Percentiles rank a stretch among this genome's conserved stretches.
phyloP scores from a whole-genome alignment of 2,797 vertebrate species.

The Cuculus canorus region DNA sequence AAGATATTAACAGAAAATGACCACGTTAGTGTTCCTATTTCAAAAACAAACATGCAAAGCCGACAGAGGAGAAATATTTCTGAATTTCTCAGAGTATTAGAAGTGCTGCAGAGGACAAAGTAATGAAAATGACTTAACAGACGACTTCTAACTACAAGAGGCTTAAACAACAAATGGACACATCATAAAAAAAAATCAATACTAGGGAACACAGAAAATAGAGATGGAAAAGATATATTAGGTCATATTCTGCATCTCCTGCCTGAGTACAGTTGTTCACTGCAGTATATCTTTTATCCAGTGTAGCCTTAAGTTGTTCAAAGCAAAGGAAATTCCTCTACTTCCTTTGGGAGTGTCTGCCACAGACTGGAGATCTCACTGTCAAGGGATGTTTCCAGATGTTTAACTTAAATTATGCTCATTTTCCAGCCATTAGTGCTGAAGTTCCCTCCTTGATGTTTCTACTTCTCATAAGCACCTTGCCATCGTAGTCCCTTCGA shows the following conservation, averaged over 20 bases:
- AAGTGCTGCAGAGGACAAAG: not conserved
- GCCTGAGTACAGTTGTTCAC: not conserved
- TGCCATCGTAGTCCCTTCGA: not conserved
- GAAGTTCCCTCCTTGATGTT: conserved; percentile 11
- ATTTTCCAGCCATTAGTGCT: conserved; percentile 35
- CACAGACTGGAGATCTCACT: conserved; percentile 33
- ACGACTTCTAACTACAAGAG: not conserved
- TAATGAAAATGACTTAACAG: conserved; percentile 1
- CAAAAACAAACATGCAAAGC: not conserved
- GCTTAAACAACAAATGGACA: conserved; percentile 43
- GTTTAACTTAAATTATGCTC: conserved; percentile 57
- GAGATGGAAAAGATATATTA: conserved; percentile 50
- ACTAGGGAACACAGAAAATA: conserved; percentile 4
- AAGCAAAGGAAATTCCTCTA: conserved; percentile 24
- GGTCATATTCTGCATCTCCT: conserved; percentile 25
- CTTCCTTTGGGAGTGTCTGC: conserved; percentile 47
- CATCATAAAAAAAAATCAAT: conserved; percentile 49
- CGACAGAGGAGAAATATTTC: not conserved
- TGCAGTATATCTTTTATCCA: conserved; percentile 19
- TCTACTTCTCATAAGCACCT: conserved; percentile 1
- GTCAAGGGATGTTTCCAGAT: conserved; percentile 50
- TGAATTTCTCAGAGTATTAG: not conserved
- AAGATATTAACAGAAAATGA: not conserved
- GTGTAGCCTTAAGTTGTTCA: conserved; percentile 57
- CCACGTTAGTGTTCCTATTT: not conserved